Evolutionary conservation across 2,113 vertebrate species (phyloP).

Genomic region (Chiloscyllium plagiosum): DNA sequence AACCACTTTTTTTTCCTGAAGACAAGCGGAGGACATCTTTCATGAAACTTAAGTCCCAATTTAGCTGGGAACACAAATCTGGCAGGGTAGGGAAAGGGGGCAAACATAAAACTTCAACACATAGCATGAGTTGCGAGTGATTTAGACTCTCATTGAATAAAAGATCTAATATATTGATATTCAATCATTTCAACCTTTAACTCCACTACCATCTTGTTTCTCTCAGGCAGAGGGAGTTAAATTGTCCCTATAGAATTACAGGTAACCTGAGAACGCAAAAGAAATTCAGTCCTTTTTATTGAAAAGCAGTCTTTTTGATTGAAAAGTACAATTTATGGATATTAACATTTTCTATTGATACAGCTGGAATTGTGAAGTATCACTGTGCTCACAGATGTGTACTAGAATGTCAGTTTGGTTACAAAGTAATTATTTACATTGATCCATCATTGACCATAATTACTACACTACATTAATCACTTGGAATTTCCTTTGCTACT

Average conservation of each 20-base stretch:
- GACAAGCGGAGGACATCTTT: neutral
- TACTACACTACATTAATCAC: conserved; percentile 6
- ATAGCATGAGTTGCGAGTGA: neutral
- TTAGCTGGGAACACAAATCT: neutral
- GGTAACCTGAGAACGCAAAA: neutral
- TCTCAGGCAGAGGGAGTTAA: neutral
- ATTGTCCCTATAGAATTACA: neutral
- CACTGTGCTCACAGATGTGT: neutral
- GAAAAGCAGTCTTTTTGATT: neutral
- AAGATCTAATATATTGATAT: neutral
- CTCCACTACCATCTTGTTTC: neutral
- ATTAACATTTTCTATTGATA: neutral
- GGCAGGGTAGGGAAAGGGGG: neutral
- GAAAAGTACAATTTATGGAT: neutral
- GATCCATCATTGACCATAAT: neutral
- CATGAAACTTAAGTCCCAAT: neutral
- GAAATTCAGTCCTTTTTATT: neutral
- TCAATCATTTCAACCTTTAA: neutral
- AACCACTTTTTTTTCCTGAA: neutral
- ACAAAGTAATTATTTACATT: neutral
- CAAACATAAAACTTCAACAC: neutral
- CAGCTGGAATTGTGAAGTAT: neutral
- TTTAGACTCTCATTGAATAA: neutral
- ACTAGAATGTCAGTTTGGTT: neutral
- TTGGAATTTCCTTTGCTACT: neutral